Percentiles rank a stretch among this genome's conserved stretches.
phyloP scores from a whole-genome alignment of 2,113 vertebrate species.

The Salvelinus namaycush region DNA sequence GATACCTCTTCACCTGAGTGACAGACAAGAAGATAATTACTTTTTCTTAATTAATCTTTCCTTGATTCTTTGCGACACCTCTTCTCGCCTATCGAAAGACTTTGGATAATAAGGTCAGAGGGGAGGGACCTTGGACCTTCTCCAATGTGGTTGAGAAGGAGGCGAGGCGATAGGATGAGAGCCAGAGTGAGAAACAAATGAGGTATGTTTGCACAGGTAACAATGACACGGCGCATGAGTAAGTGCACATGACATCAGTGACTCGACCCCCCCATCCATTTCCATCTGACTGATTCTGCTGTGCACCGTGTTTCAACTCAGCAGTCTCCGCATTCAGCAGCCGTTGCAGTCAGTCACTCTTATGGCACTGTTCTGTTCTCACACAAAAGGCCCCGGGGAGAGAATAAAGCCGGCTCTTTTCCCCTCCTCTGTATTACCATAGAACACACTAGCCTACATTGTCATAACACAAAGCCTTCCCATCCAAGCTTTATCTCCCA shows the following conservation, averaged over 20 bases:
- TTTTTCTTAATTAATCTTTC: too few species aligned
- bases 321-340: background rate
- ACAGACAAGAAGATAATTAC: background rate
- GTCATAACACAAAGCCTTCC: slow-evolving; percentile 31
- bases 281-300: slow-evolving; percentile 32
- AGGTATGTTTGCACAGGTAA: background rate
- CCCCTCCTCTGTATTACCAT: background rate
- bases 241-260: slow-evolving; percentile 39
- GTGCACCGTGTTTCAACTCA: slow-evolving; percentile 22
- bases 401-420: slow-evolving; percentile 34
- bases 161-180: background rate
- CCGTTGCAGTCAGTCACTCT: slow-evolving; percentile 27
- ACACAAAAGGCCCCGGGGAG: slow-evolving; percentile 39
- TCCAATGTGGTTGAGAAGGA: too few species aligned
- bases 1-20: slow-evolving; percentile 93
- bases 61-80: too few species aligned
- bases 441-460: slow-evolving; percentile 20
- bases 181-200: background rate
- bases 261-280: slow-evolving; percentile 38
- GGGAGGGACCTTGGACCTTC: too few species aligned
- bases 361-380: slow-evolving; percentile 25
- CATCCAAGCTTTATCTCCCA: background rate
- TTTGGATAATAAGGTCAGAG: too few species aligned
- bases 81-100: too few species aligned
- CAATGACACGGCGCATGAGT: slow-evolving; percentile 14